These are phyloP conservation scores for Promerops cafer DNA, from an alignment of 2,113 vertebrate genomes.

Conservation along the genomic window DNA sequence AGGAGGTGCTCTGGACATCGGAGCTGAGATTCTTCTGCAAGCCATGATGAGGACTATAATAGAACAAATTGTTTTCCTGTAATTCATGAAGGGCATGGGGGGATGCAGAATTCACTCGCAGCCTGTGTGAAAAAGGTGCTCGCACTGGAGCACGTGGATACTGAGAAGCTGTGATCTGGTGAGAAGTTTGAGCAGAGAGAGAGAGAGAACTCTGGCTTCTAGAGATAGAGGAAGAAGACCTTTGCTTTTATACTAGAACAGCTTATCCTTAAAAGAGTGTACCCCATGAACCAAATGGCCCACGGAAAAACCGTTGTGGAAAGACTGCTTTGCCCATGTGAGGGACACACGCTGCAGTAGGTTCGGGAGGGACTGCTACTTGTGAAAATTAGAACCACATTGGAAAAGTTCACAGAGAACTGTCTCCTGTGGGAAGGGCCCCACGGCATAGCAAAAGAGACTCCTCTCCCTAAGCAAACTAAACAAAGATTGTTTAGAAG, in stretches of 20 bases:
- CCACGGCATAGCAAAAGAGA: background rate
- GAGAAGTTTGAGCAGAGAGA: background rate
- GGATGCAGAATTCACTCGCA: background rate
- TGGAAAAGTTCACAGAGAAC: background rate
- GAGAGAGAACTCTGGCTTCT: background rate
- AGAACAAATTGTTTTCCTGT: background rate
- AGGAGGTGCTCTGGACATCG: background rate
- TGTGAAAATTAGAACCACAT: background rate
- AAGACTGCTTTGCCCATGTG: background rate
- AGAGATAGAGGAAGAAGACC: background rate
- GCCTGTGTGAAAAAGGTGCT: background rate
- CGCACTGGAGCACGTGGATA: background rate
- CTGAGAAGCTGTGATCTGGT: background rate
- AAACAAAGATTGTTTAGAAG: background rate
- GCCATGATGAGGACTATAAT: background rate
- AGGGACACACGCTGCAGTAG: background rate
- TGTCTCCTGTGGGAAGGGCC: background rate
- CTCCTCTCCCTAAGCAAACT: background rate
- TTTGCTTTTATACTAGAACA: background rate
- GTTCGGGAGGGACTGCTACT: background rate
- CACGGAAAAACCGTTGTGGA: background rate
- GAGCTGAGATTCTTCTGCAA: background rate
- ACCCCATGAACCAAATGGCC: too few relatives aligned
- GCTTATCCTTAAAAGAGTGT: background rate
- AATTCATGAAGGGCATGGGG: background rate